Evolutionary conservation across 2,888 invertebrate species (phyloP).

Genomic region (Rhagophthalmus giganteus): DNA sequence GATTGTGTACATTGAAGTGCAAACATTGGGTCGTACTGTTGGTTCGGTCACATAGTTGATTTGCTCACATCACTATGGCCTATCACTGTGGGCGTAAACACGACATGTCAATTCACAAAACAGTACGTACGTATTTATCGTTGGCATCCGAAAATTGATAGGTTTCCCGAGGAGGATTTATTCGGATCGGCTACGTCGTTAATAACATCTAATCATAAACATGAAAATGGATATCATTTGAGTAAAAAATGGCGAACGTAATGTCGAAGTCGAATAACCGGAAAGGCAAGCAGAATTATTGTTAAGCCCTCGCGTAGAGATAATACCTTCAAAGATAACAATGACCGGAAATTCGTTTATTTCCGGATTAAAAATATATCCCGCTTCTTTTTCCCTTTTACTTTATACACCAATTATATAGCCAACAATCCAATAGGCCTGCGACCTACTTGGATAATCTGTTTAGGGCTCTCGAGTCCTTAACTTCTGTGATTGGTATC

Average conservation of each 20-base stretch:
- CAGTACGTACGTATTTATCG: slow-evolving; percentile 7
- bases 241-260: slow-evolving; percentile 15
- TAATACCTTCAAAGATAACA: slow-evolving; percentile 42
- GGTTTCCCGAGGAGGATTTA: slow-evolving; percentile 4
- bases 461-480: slow-evolving; percentile 19
- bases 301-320: slow-evolving; percentile 32
- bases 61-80: slow-evolving; percentile 52
- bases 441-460: slow-evolving; percentile 22
- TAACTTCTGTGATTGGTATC: slow-evolving; percentile 27
- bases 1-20: slow-evolving; percentile 46
- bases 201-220: slow-evolving; percentile 17
- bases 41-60: slow-evolving; percentile 42
- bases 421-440: slow-evolving; percentile 12
- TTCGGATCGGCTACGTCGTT: not conserved
- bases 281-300: slow-evolving; percentile 32
- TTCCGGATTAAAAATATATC: slow-evolving; percentile 43
- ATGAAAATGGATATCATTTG: slow-evolving; percentile 29
- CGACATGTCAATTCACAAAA: slow-evolving; percentile 48
- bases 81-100: slow-evolving; percentile 51
- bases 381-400: slow-evolving; percentile 24
- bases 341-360: slow-evolving; percentile 46
- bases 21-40: slow-evolving; percentile 31
- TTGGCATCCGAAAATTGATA: not conserved
- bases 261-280: slow-evolving; percentile 22
- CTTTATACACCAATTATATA: slow-evolving; percentile 21